Conservation (phyloP, 2,797 vertebrate genomes). For the Gadopsis bispinosus region DNA sequence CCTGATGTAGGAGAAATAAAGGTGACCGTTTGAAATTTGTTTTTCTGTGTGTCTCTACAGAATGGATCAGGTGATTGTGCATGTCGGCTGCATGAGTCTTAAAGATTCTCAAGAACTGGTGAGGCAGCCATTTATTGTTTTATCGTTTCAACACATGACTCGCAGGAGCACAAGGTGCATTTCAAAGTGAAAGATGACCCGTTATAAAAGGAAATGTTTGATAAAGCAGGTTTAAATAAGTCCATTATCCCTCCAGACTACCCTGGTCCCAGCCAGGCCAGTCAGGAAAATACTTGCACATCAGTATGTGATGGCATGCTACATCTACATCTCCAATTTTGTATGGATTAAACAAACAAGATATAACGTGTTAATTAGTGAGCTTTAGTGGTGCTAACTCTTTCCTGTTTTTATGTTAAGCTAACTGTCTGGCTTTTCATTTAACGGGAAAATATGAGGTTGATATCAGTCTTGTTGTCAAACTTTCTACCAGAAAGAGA, state of each 20-base stretch:
- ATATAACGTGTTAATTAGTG: background rate
- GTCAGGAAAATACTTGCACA: background rate
- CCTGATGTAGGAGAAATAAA: too few relatives aligned
- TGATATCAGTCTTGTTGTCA: background rate
- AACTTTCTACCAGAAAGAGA: background rate
- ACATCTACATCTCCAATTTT: background rate
- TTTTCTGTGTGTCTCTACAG: constrained; percentile 72
- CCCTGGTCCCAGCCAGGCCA: background rate
- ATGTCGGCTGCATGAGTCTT: constrained; percentile 92
- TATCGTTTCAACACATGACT: background rate
- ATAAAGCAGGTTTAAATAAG: background rate
- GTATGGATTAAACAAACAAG: background rate
- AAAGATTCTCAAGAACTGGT: constrained; percentile 94
- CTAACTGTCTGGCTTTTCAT: background rate
- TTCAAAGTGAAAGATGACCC: background rate
- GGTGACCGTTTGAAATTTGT: background rate
- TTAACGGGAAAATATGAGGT: background rate
- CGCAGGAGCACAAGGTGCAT: background rate
- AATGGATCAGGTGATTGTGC: constrained; percentile 91
- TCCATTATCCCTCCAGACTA: background rate
- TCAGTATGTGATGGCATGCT: constrained; percentile 5
- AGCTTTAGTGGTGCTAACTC: background rate
- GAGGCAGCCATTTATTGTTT: constrained; percentile 53
- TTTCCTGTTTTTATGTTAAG: background rate
- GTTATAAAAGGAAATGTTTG: background rate